These are phyloP conservation scores for Chlorodrepanis virens DNA, from an alignment of 2,113 vertebrate species.

Conservation along the genomic window DNA sequence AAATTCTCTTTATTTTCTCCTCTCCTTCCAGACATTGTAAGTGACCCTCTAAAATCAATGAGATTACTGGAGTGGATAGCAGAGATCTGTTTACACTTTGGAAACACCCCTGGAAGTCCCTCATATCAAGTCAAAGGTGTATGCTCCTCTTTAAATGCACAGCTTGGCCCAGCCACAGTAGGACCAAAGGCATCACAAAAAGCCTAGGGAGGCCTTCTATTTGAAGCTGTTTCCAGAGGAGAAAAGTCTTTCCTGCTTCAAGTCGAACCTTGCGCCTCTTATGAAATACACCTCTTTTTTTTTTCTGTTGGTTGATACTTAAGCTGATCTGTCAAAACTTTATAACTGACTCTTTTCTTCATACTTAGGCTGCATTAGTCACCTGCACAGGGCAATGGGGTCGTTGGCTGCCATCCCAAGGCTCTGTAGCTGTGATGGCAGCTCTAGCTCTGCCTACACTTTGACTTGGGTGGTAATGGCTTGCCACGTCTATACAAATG, in stretches of 20 bases:
- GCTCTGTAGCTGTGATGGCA: background rate
- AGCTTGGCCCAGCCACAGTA: background rate
- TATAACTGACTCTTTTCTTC: background rate
- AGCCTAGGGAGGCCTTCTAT: background rate
- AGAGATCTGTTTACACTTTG: background rate
- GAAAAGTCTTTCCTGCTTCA: background rate
- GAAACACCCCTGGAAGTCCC: background rate
- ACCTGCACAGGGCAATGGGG: background rate
- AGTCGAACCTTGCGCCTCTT: rapidly evolving
- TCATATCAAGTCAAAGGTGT: background rate
- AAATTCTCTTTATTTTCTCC: background rate
- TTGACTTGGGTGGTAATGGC: background rate
- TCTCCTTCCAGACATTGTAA: background rate
- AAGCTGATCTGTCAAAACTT: background rate
- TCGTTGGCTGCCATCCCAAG: background rate
- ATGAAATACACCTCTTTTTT: background rate
- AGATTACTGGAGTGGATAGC: background rate
- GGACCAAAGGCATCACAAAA: background rate
- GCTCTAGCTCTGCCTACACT: background rate
- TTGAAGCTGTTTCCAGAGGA: background rate
- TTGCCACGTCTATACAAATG: background rate
- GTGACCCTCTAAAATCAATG: background rate
- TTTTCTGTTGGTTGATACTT: background rate
- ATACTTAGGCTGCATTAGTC: background rate
- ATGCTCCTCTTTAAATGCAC: background rate